A percentile compares a stretch with the other conserved stretches of the same genome.
Conservation (phyloP, 2,797 vertebrate genomes). For the Ambastaia sidthimunki region DNA sequence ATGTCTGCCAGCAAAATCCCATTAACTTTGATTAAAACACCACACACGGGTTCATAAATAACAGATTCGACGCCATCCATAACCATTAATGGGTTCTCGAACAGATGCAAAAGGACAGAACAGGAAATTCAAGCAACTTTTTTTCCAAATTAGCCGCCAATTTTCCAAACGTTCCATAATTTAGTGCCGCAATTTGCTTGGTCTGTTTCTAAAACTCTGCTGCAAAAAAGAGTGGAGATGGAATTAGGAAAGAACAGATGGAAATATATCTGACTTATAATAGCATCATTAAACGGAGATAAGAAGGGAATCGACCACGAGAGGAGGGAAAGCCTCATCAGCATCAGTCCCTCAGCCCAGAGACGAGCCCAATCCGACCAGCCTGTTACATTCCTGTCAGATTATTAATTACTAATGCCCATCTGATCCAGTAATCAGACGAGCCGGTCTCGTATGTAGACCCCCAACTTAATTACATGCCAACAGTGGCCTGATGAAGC, state of each 20-base stretch:
- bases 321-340: constrained; percentile 50
- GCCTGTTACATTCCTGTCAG: constrained; percentile 72
- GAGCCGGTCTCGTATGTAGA: constrained; percentile 72
- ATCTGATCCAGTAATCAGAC: constrained; percentile 70
- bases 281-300: constrained; percentile 77
- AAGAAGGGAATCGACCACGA: constrained; percentile 14
- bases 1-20: constrained; percentile 66
- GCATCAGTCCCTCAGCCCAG: constrained; percentile 52
- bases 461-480: constrained; percentile 88
- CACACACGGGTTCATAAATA: constrained; percentile 76
- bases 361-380: constrained; percentile 41
- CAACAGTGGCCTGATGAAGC: constrained; percentile 86
- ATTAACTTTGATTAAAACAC: constrained; percentile 68
- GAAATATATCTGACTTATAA: constrained; percentile 79
- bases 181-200: constrained; percentile 76
- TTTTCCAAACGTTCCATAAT: constrained; percentile 79
- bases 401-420: constrained; percentile 89
- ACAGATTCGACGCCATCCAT: constrained; percentile 78
- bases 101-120: constrained; percentile 29
- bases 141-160: constrained; percentile 76
- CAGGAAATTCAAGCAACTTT: constrained; percentile 48
- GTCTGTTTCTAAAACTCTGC: constrained; percentile 71
- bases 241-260: constrained; percentile 77
- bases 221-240: constrained; percentile 71
- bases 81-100: constrained; percentile 59